Conservation (phyloP, 2,797 vertebrate species). For the Crocidura indochinensis region DNA sequence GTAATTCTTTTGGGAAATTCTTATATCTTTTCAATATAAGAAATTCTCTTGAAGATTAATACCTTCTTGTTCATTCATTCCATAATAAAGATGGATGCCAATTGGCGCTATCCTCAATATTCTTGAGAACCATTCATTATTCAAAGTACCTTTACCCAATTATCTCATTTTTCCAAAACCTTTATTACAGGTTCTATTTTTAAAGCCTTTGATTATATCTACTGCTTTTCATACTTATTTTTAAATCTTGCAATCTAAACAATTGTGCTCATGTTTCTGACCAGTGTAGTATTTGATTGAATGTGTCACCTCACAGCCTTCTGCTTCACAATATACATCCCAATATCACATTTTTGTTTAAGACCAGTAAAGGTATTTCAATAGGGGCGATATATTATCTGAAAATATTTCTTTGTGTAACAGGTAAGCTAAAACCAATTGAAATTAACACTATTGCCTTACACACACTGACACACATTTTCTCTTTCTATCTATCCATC, state of each 20-base stretch:
- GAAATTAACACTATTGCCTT: slow-evolving; percentile 10
- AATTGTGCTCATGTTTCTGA: slow-evolving; percentile 16
- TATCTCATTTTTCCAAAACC: slow-evolving; percentile 32
- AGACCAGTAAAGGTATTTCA: slow-evolving; percentile 60
- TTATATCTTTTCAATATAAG: slow-evolving; percentile 34
- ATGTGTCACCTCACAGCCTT: slow-evolving; percentile 1
- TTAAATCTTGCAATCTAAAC: slow-evolving; percentile 51
- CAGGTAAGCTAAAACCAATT: slow-evolving; percentile 67
- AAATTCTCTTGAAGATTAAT: slow-evolving; percentile 42
- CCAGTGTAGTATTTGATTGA: background rate
- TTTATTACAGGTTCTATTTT: slow-evolving; percentile 58
- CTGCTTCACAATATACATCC: background rate
- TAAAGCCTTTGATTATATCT: slow-evolving; percentile 65
- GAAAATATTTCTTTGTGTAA: slow-evolving; percentile 59
- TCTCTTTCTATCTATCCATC: too few relatives aligned
- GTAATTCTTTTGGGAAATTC: slow-evolving; percentile 45
- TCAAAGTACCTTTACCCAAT: slow-evolving; percentile 44
- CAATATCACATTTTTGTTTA: slow-evolving; percentile 44
- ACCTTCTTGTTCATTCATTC: slow-evolving; percentile 6
- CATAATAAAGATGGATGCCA: slow-evolving; percentile 36
- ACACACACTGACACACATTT: too few relatives aligned
- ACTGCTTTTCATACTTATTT: slow-evolving; percentile 24
- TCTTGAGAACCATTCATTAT: slow-evolving; percentile 31
- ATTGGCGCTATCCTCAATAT: background rate
- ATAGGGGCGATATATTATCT: slow-evolving; percentile 31